Percentiles rank a stretch among this genome's conserved stretches.
phyloP scores from a whole-genome alignment of 2,888 invertebrate genomes.

The Cinara cedri region DNA sequence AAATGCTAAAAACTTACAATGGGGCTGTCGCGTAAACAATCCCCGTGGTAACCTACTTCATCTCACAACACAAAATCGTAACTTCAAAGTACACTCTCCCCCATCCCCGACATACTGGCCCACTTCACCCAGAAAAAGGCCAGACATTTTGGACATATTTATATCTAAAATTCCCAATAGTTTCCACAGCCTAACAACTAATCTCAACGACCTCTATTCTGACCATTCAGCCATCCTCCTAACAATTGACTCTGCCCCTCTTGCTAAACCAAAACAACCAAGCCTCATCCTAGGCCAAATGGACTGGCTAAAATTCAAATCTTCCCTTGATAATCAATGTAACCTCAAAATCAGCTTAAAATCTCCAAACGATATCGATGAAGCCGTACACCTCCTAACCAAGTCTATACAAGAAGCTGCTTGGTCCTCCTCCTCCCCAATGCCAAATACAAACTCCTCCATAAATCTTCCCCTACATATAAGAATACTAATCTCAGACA shows the following conservation, averaged over 20 bases:
- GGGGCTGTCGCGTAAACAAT: no score
- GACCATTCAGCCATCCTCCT: slow-evolving; percentile 10
- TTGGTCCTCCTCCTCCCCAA: slow-evolving; percentile 23
- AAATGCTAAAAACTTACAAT: no score
- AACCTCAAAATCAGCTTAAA: slow-evolving; percentile 1
- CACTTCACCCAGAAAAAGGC: not conserved
- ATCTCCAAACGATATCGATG: not conserved
- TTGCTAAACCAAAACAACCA: not conserved
- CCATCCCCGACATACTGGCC: not conserved
- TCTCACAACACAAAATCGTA: no score
- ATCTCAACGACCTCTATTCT: slow-evolving; percentile 21
- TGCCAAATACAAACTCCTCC: not conserved
- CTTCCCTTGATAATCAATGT: not conserved
- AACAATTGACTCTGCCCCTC: slow-evolving; percentile 11
- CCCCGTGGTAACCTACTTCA: no score
- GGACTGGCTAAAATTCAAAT: not conserved
- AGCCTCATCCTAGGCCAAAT: not conserved
- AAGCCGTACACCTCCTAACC: not conserved
- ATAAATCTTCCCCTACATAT: slow-evolving; percentile 11
- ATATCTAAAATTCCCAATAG: not conserved
- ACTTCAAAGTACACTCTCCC: no score
- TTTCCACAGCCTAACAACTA: not conserved
- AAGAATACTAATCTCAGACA: slow-evolving; percentile 12
- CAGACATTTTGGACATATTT: not conserved
- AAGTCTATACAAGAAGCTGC: not conserved